Conservation (phyloP, 1,140 invertebrate species). For the Diachasma alloeum region DNA sequence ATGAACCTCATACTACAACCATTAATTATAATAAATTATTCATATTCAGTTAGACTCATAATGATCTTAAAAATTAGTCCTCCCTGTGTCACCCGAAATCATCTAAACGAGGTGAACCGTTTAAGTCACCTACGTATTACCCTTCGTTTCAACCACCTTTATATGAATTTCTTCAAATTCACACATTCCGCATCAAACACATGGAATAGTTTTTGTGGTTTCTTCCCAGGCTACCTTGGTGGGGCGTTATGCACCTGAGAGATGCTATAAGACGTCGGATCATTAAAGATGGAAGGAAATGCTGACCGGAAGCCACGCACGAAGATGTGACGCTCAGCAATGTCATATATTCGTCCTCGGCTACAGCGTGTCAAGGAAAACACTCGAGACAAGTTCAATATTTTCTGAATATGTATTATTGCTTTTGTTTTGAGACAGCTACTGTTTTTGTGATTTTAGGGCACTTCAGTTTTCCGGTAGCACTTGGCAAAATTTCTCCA, state of each 20-base stretch:
- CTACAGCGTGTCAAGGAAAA: not conserved
- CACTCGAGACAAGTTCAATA: not conserved
- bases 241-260: not conserved
- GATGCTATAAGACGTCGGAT: not conserved
- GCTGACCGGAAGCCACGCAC: slow-evolving; percentile 56
- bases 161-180: not conserved
- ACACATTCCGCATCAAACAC: not conserved
- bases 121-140: not conserved
- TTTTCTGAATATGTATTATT: not conserved
- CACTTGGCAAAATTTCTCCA: not conserved
- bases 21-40: too few relatives aligned
- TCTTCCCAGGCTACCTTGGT: not conserved
- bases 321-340: slow-evolving; percentile 49
- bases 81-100: not conserved
- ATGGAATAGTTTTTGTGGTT: not conserved
- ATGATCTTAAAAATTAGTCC: not conserved
- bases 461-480: not conserved
- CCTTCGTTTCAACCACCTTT: not conserved
- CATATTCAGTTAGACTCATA: not conserved
- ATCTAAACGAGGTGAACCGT: not conserved
- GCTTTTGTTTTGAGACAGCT: not conserved
- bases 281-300: slow-evolving; percentile 55
- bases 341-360: not conserved
- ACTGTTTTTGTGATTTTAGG: slow-evolving; percentile 1
- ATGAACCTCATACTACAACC: too few relatives aligned